Evolutionary conservation across 2,888 invertebrate species (phyloP).

Genomic region (Dugesia japonica): DNA sequence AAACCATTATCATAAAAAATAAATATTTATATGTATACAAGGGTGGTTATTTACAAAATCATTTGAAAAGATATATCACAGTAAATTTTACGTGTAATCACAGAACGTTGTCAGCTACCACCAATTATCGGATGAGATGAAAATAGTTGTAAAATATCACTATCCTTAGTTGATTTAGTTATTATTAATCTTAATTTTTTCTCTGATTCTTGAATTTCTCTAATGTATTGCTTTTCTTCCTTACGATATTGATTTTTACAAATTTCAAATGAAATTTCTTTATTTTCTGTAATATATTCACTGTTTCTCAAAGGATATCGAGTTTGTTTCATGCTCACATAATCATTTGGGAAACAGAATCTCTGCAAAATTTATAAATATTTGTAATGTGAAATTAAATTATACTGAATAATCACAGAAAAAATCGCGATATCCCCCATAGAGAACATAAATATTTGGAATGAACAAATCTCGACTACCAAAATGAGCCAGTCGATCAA

Average conservation of each 20-base stretch:
- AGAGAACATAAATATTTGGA: neutral
- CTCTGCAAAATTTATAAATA: neutral
- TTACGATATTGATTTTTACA: neutral
- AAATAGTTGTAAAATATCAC: constrained; percentile 13
- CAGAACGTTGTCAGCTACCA: neutral
- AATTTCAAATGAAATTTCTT: neutral
- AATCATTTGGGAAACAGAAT: neutral
- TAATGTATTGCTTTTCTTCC: neutral
- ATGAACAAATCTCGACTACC: constrained; percentile 7
- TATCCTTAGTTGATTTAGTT: neutral
- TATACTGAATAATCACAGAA: neutral
- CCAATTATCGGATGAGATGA: constrained; percentile 5
- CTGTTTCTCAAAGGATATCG: constrained; percentile 4
- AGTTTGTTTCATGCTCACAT: neutral
- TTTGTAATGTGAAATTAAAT: too few relatives aligned
- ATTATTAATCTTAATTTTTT: neutral
- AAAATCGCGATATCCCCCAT: neutral
- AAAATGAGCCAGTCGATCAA: neutral
- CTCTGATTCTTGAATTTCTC: constrained; percentile 8
- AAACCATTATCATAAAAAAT: too few relatives aligned
- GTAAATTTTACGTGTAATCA: neutral
- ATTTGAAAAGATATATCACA: neutral
- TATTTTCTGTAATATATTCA: neutral
- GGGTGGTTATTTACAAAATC: neutral
- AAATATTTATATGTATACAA: neutral